Evolutionary conservation across 2,888 invertebrate genomes (phyloP), one percentile per base, ranked within the genome.

Genomic region (Nomada flava): DNA sequence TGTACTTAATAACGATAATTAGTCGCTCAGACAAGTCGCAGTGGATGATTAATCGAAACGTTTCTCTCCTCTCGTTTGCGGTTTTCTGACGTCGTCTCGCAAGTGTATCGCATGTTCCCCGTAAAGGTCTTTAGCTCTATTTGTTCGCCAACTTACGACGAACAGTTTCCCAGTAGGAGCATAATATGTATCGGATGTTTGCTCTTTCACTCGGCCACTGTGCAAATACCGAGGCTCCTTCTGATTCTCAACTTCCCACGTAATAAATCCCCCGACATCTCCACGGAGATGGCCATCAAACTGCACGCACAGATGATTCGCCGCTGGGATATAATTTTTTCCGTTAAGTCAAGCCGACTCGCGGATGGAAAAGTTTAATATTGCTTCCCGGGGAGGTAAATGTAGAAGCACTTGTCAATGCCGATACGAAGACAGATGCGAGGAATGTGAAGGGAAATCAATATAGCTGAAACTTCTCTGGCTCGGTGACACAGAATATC

Each of bases 101-200:
- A 11, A 18, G 52, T 57, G 42, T 53, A 67, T 36, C 57, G n/a
- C 23, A 23, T 55, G 69, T 63, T 59, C 59, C 29, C 47, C 53
- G 50, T 57, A 50, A 71, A 78, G 59, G 11, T 36, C 63, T 13
- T 57, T 47, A 71, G 57, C 53, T 74, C 77, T 81, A 60, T 86
- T 83, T 76, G 76, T 74, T 81, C 67, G 53, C 44, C 60, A 83
- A 83, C 79, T 79, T 77, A 59, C 42, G 59, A 67, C 63, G 60
- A 78, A 55, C 69, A 68, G 75, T 78, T 86, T 77, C 76, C 60
- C 67, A 29, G 74, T 60, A 73, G 68, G 63, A 70, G 71, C 65
- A 76, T 84, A 86, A 86, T 86, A 84, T 77, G 67, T 71, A 67
- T 63, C 86, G 81, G 75, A 86, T 79, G 81, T 68, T 76, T 57